These are phyloP conservation scores for Plectropomus leopardus DNA, from an alignment of 2,113 vertebrate genomes.

Conservation along the genomic window DNA sequence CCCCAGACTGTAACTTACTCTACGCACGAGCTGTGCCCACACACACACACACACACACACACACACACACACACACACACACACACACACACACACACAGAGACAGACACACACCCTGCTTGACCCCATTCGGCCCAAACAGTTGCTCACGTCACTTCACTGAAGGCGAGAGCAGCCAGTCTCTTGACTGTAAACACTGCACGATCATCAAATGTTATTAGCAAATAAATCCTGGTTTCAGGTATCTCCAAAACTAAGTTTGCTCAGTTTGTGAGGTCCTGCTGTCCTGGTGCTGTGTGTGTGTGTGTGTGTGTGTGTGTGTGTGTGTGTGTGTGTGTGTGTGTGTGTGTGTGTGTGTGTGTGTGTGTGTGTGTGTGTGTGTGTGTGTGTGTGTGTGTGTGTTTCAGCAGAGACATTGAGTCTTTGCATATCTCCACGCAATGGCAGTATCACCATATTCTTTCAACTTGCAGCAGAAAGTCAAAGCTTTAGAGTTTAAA, in stretches of 20 bases:
- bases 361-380: neutral
- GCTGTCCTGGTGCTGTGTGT: neutral
- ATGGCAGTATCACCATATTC: neutral
- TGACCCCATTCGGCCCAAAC: conserved; percentile 60
- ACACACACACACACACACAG: conserved; percentile 26
- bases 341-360: neutral
- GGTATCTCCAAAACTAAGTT: neutral
- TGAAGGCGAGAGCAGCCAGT: conserved; percentile 33
- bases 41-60: conserved; percentile 16
- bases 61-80: conserved; percentile 28
- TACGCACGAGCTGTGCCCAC: neutral
- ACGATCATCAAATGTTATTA: conserved; percentile 32
- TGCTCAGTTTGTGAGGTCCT: conserved; percentile 7
- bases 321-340: too few species aligned
- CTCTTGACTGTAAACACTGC: conserved; percentile 41
- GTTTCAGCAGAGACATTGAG: neutral
- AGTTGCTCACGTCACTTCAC: conserved; percentile 71
- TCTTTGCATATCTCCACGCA: neutral
- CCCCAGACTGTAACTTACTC: conserved; percentile 63
- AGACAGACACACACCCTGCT: conserved; percentile 47
- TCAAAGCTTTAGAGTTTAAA: neutral
- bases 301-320: neutral
- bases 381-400: neutral
- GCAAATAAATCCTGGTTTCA: conserved; percentile 27
- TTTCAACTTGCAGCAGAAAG: neutral